A percentile compares a stretch with the other conserved stretches of the same genome.
Conservation (phyloP, 2,888 invertebrate genomes). For the Xylota segnis region DNA sequence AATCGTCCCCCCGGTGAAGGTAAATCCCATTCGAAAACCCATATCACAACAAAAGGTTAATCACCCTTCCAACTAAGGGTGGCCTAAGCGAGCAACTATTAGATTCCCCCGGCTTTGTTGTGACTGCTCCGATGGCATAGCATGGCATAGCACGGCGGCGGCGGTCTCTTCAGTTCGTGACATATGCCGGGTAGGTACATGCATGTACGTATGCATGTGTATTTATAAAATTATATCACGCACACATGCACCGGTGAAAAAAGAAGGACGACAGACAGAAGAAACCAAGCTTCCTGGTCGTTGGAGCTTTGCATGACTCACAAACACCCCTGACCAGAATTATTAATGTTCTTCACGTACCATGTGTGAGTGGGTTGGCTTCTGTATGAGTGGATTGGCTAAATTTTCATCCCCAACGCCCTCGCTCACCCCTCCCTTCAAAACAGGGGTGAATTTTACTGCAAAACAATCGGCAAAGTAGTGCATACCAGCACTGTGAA, state of each 20-base stretch:
- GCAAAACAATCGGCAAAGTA: constrained; percentile 41
- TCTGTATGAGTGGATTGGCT: constrained; percentile 43
- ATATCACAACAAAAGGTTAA: constrained; percentile 66
- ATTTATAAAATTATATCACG: constrained; percentile 63
- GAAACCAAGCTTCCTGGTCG: constrained; percentile 13
- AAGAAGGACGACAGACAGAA: constrained; percentile 24
- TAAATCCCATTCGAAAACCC: constrained; percentile 46
- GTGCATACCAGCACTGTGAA: constrained; percentile 21
- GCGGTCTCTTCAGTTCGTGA: constrained; percentile 29
- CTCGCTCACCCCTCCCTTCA: constrained; percentile 20
- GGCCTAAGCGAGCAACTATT: constrained; percentile 27
- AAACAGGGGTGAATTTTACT: constrained; percentile 39
- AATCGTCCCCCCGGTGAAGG: constrained; percentile 44
- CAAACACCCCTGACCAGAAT: constrained; percentile 48
- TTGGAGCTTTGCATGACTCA: constrained; percentile 53
- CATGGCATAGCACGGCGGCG: constrained; percentile 7
- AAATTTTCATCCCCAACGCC: constrained; percentile 1
- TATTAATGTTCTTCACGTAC: constrained; percentile 59
- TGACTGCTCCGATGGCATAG: constrained; percentile 22
- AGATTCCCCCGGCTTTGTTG: constrained; percentile 20
- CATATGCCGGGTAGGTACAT: constrained; percentile 13
- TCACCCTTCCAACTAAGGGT: constrained; percentile 55
- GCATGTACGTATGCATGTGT: background rate
- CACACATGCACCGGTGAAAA: constrained; percentile 31
- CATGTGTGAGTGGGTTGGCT: background rate